phyloP scores from a whole-genome alignment of 2,797 vertebrate species.

The Diplodus puntazzo region DNA sequence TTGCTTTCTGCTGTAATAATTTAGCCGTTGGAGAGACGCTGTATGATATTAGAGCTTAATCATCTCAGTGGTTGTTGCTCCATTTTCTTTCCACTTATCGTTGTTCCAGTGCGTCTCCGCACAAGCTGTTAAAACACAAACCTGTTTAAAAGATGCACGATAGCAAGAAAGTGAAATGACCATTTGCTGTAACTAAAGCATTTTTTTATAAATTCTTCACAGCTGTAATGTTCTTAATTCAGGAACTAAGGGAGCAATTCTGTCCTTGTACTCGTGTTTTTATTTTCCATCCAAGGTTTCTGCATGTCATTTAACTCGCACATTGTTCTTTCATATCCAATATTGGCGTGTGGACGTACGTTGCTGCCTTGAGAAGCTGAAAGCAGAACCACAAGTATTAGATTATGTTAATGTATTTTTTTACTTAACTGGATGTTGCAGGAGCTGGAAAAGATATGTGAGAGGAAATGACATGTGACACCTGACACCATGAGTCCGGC shows the following conservation, averaged over 20 bases:
- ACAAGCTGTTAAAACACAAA: constrained; percentile 19
- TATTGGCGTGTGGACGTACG: constrained; percentile 22
- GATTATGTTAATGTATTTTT: constrained; percentile 34
- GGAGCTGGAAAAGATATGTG: constrained; percentile 11
- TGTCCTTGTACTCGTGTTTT: constrained; percentile 20
- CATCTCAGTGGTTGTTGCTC: background rate
- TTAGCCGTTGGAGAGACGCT: constrained; percentile 1
- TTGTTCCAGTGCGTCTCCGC: constrained; percentile 33
- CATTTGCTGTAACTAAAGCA: constrained; percentile 56
- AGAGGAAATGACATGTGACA: constrained; percentile 34
- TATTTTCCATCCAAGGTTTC: constrained; percentile 42
- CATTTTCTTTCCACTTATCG: constrained; percentile 20
- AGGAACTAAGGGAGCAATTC: constrained; percentile 14
- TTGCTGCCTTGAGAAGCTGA: constrained; percentile 12
- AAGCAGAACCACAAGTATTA: constrained; percentile 22
- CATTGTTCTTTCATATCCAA: constrained; percentile 14
- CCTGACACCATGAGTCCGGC: background rate
- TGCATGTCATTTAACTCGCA: constrained; percentile 43
- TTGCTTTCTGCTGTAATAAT: constrained; percentile 12
- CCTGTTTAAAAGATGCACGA: constrained; percentile 41
- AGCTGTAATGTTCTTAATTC: constrained; percentile 54
- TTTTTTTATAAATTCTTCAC: constrained; percentile 46
- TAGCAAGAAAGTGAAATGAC: constrained; percentile 44
- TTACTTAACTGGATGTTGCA: constrained; percentile 27
- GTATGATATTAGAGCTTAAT: background rate